These are phyloP conservation scores for Rhea pennata DNA, from an alignment of 2,113 vertebrate genomes.

Conservation along the genomic window DNA sequence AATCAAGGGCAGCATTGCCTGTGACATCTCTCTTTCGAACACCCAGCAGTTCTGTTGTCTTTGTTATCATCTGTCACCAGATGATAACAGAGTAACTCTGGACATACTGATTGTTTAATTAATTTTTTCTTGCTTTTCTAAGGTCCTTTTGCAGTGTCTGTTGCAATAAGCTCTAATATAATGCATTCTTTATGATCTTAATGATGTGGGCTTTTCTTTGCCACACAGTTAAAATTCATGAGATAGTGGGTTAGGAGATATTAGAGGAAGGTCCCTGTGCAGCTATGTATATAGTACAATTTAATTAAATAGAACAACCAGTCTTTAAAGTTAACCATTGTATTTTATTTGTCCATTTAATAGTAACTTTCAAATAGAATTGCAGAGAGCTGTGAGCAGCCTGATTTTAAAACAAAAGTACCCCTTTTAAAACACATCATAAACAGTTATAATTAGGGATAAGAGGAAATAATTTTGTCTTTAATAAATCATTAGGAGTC, in stretches of 20 bases:
- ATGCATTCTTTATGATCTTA: background rate
- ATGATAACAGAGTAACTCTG: slow-evolving; percentile 46
- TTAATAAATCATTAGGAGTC: background rate
- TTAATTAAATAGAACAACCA: slow-evolving; percentile 34
- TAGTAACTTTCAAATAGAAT: background rate
- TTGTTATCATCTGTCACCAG: slow-evolving; percentile 17
- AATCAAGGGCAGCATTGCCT: background rate
- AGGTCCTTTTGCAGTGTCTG: background rate
- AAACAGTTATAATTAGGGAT: background rate
- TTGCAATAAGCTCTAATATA: background rate
- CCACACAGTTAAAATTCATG: slow-evolving; percentile 28
- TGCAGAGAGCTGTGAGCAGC: background rate
- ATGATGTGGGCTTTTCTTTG: slow-evolving; percentile 19
- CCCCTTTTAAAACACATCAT: background rate
- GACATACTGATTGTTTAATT: slow-evolving; percentile 38
- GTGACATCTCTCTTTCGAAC: background rate
- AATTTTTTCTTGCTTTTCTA: slow-evolving; percentile 14
- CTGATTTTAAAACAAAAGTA: background rate
- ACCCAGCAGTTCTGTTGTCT: slow-evolving; percentile 12
- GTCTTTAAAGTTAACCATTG: background rate
- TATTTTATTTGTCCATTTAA: slow-evolving; percentile 13
- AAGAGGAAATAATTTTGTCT: background rate
- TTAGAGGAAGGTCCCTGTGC: background rate
- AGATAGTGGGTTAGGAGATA: background rate
- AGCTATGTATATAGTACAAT: background rate